Evolutionary conservation across 2,888 invertebrate species (phyloP).

Genomic region (Trichacis sp.): DNA sequence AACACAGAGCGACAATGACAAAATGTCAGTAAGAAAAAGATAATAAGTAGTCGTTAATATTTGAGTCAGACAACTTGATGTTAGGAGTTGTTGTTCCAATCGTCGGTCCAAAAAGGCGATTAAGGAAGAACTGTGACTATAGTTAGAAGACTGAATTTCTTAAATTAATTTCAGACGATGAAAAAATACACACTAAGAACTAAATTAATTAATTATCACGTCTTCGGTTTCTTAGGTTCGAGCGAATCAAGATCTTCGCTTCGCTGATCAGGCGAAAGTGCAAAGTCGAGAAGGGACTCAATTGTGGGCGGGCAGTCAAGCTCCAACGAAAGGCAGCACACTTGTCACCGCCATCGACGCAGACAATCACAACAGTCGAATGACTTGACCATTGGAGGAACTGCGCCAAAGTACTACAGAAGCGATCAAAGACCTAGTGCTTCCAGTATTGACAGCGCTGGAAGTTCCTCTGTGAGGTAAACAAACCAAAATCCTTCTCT

Average conservation of each 20-base stretch:
- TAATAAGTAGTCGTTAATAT: too few relatives aligned
- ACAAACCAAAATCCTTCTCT: too few relatives aligned
- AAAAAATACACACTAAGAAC: too few relatives aligned
- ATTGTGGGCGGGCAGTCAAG: slow-evolving; percentile 55
- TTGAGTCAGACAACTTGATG: too few relatives aligned
- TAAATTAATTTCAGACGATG: too few relatives aligned
- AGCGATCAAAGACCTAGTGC: slow-evolving; percentile 79
- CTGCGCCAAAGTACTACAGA: slow-evolving; percentile 70
- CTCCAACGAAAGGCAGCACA: slow-evolving; percentile 60
- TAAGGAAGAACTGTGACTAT: too few relatives aligned
- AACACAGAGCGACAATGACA: too few relatives aligned
- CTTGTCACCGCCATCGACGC: slow-evolving; percentile 63
- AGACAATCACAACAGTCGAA: slow-evolving; percentile 66
- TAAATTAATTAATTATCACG: too few relatives aligned
- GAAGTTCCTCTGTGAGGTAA: slow-evolving; percentile 62
- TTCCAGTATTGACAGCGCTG: slow-evolving; percentile 74
- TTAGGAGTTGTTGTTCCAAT: too few relatives aligned
- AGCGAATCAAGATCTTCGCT: slow-evolving; percentile 74
- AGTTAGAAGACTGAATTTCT: too few relatives aligned
- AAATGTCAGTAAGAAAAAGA: too few relatives aligned
- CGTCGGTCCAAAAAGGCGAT: too few relatives aligned
- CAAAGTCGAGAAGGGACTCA: slow-evolving; percentile 80
- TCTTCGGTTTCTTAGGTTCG: slow-evolving; percentile 70
- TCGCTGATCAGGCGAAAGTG: slow-evolving; percentile 79
- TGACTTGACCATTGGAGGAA: slow-evolving; percentile 46